Evolutionary conservation across 92 coral and sea anemone species (phyloP), one percentile per base, ranked within the genome.

Genomic region (Heliopora coerulea): DNA sequence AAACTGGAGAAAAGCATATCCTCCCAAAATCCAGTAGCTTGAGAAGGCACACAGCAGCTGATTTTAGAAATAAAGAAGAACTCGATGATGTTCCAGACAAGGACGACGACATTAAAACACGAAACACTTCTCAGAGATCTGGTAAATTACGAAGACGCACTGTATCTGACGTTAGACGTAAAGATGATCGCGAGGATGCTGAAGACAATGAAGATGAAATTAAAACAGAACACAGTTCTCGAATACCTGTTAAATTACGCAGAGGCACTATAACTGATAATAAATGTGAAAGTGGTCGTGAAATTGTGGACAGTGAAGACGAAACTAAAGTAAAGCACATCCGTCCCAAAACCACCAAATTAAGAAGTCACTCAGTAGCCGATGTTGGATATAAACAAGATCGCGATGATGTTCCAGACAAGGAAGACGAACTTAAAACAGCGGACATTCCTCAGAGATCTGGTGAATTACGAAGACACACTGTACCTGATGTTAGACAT

Each of bases 271-370:
- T 37, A 4, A 11, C 42, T 37, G 42, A 11, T 37, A 37, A 37
- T 37, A 11, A 37, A 4, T 37, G 4, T 37, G 11, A 37, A 11
- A 37, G 11, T 37, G 11, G 11, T 11, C 42, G n/a, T 63, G 70
- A 37, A 10, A 61, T 20, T 17, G 30, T 37, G 42, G 42, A 37
- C 42, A 11, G 12, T 61, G 67, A 61, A 31, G 70, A 63, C 25
- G 70, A 40, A 21, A 29, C 25, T 3, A 15, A 31, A 34, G 27
- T 18, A n/a, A 44, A 63, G 10, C 8, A 63, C 12, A 15, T 46
- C 15, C n/a, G 2, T 46, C 10, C 2, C 21, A 63, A 35, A n/a
- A 23, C 44, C 12, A 54, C 32, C 21, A 23, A 35, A 44, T 24
- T n/a, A 35, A 67, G 74, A 41, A 39, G 72, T 23, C 32, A 15